These are phyloP conservation scores for Belgica antarctica DNA, from an alignment of 2,888 invertebrate genomes.

Conservation along the genomic window DNA sequence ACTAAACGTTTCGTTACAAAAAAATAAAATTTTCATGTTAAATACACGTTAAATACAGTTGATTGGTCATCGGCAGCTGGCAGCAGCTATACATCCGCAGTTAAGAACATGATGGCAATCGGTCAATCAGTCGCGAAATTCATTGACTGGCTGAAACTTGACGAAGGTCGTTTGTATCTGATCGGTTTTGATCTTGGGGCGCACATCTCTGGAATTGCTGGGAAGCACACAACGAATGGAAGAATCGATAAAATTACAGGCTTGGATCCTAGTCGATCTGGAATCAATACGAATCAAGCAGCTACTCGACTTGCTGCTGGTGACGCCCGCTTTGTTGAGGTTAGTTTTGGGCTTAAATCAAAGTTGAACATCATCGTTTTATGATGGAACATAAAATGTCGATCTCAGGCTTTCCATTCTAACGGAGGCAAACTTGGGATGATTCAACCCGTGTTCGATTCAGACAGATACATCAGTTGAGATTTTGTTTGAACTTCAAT, in stretches of 20 bases:
- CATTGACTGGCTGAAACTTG: slow-evolving; percentile 17
- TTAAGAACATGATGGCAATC: background rate
- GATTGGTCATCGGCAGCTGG: slow-evolving; percentile 17
- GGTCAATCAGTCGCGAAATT: slow-evolving; percentile 21
- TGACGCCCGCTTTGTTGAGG: slow-evolving; percentile 31
- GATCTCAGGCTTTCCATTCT: slow-evolving; percentile 7
- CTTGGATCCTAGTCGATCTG: background rate
- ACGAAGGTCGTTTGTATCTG: background rate
- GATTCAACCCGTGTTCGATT: background rate
- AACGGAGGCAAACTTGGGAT: slow-evolving; percentile 35
- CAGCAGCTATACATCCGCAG: background rate
- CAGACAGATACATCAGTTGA: slow-evolving; percentile 21
- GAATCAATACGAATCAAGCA: background rate
- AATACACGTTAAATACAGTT: background rate
- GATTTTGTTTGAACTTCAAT: background rate
- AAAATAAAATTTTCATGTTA: background rate
- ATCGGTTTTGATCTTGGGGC: slow-evolving; percentile 38
- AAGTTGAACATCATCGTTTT: background rate
- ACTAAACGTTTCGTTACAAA: too few relatives aligned
- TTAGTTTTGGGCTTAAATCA: background rate
- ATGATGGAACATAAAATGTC: background rate
- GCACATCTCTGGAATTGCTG: slow-evolving; percentile 30
- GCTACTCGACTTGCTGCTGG: background rate
- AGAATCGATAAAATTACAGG: slow-evolving; percentile 33
- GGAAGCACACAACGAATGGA: slow-evolving; percentile 1